phyloP scores from a whole-genome alignment of 2,113 vertebrate species.

The Eublepharis macularius region DNA sequence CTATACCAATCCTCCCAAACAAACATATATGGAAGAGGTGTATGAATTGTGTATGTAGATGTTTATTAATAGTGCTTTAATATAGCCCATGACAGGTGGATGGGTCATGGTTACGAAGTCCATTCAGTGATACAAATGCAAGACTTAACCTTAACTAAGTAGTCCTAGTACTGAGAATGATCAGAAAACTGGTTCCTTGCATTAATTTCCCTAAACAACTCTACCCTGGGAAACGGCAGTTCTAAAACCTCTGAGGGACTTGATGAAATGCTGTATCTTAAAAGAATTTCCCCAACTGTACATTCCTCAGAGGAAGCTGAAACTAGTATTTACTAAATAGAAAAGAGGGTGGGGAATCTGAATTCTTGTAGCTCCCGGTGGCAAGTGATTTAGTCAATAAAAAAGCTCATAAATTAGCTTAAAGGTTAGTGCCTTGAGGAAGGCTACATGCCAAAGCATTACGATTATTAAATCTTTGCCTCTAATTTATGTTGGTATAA shows the following conservation, averaged over 20 bases:
- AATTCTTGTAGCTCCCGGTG: not conserved
- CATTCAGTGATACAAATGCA: not conserved
- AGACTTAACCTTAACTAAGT: not conserved
- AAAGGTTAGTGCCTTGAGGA: constrained; percentile 4
- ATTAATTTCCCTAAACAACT: not conserved
- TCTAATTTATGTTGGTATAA: constrained; percentile 15
- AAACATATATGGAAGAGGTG: not conserved
- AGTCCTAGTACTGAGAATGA: not conserved
- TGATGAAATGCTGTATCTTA: not conserved
- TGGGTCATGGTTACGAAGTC: not conserved
- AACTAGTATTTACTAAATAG: constrained; percentile 7
- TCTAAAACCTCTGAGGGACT: not conserved
- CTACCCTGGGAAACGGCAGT: not conserved
- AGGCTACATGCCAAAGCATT: constrained; percentile 8
- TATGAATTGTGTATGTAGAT: not conserved
- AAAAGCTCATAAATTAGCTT: constrained; percentile 16
- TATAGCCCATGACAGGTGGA: not conserved
- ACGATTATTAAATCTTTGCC: constrained; percentile 16
- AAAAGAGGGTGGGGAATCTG: not conserved
- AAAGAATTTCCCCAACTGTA: not conserved
- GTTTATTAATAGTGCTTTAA: not conserved
- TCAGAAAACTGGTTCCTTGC: not conserved
- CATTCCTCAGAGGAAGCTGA: not conserved
- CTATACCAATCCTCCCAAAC: not conserved
- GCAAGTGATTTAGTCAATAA: constrained; percentile 2